Conservation (phyloP, 2,888 invertebrate genomes). For the Formica aserva region DNA sequence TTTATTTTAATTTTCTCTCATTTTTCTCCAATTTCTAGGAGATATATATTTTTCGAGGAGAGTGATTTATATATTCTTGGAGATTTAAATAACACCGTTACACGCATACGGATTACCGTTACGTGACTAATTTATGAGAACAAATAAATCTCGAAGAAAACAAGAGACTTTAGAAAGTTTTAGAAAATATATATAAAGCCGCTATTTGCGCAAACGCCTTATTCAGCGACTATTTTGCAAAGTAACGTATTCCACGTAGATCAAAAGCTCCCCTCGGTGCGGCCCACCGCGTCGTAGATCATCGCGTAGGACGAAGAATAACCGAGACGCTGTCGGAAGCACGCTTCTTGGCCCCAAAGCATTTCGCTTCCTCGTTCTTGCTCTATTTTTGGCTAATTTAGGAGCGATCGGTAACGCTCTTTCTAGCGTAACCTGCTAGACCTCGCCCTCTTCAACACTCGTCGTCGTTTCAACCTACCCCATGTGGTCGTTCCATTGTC, state of each 20-base stretch:
- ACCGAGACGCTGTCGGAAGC: conserved; percentile 31
- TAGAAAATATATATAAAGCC: conserved; percentile 7
- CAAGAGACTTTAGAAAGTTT: conserved; percentile 1
- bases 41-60: background rate
- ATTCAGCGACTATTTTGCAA: conserved; percentile 24
- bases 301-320: conserved; percentile 27
- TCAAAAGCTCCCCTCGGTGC: conserved; percentile 27
- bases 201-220: background rate
- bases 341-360: conserved; percentile 23
- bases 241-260: conserved; percentile 8
- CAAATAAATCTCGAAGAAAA: background rate
- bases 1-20: background rate
- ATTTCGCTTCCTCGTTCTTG: conserved; percentile 20
- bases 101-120: background rate
- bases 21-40: background rate
- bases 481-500: conserved; percentile 14
- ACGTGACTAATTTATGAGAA: background rate
- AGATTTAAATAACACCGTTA: background rate
- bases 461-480: background rate
- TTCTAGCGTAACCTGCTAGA: conserved; percentile 6
- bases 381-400: conserved; percentile 71
- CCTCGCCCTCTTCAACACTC: background rate
- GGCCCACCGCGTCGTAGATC: conserved; percentile 37
- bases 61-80: background rate
- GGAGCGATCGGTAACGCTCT: conserved; percentile 38